Conservation (phyloP, 2,888 invertebrate genomes). For the Metopia argyrocephala region DNA sequence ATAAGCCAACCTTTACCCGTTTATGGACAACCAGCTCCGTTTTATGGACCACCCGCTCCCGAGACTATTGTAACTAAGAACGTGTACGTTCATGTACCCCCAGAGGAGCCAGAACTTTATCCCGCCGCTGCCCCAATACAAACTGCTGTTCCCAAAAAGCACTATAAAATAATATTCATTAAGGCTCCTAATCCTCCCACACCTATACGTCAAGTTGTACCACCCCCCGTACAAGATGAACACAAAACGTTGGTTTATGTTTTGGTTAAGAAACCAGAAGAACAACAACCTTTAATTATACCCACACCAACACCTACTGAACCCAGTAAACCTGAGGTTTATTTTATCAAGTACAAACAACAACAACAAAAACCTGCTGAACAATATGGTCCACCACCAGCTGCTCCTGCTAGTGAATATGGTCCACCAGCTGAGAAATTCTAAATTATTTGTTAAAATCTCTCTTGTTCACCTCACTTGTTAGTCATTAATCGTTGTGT, state of each 20-base stretch:
- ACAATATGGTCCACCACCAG: constrained; percentile 76
- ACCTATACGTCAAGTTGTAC: constrained; percentile 79
- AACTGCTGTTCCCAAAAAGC: constrained; percentile 79
- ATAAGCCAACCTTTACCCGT: constrained; percentile 72
- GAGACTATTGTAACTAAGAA: constrained; percentile 77
- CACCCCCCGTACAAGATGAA: constrained; percentile 89
- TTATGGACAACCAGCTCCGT: constrained; percentile 76
- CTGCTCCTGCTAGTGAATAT: constrained; percentile 72
- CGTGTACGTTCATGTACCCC: constrained; percentile 81
- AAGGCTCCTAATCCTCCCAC: constrained; percentile 80
- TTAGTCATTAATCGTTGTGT: constrained; percentile 15
- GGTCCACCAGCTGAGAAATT: constrained; percentile 76
- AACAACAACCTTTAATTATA: constrained; percentile 87
- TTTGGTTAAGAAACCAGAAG: constrained; percentile 92
- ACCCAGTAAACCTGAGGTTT: constrained; percentile 93
- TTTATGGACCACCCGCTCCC: constrained; percentile 75
- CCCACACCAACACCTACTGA: constrained; percentile 90
- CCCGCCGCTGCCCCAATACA: constrained; percentile 77
- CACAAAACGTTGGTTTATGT: constrained; percentile 94
- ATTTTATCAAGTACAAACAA: constrained; percentile 89
- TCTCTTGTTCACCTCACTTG: neutral
- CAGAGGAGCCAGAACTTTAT: constrained; percentile 79
- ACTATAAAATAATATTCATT: constrained; percentile 82
- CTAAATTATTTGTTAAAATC: constrained; percentile 60
- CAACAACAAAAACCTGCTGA: constrained; percentile 73